Percentiles rank a stretch among this genome's conserved stretches.
These are phyloP conservation scores for Regulus satrapa DNA, from an alignment of 2,113 vertebrate species.

Conservation along the genomic window DNA sequence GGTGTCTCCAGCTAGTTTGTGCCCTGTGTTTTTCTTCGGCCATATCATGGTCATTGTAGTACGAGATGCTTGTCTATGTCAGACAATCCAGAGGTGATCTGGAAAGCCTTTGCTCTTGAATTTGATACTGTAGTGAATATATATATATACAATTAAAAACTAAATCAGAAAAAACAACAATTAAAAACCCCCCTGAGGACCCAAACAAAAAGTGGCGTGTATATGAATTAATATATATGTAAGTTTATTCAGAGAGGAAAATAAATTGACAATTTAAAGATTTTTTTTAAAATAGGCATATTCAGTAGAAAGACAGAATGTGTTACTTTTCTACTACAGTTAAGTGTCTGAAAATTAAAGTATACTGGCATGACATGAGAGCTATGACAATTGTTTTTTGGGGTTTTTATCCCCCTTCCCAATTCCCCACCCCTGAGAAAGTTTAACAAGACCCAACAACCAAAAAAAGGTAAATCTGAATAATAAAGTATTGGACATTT, in stretches of 20 bases:
- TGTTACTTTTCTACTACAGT: background rate
- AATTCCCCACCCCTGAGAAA: background rate
- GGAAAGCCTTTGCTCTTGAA: background rate
- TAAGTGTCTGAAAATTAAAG: background rate
- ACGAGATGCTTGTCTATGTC: background rate
- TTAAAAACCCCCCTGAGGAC: accelerated
- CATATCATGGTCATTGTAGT: background rate
- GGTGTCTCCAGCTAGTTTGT: background rate
- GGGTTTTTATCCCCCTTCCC: background rate
- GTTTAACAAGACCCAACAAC: background rate
- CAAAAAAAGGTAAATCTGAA: background rate
- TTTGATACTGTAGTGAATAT: background rate
- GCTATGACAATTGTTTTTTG: background rate
- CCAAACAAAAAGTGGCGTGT: background rate
- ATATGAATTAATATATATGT: background rate
- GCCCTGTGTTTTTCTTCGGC: background rate
- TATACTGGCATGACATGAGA: background rate
- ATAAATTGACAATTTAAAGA: background rate
- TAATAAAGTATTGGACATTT: background rate
- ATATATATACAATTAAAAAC: background rate
- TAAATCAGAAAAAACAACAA: background rate
- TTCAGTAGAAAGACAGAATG: background rate
- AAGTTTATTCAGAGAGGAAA: background rate
- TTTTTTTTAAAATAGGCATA: background rate
- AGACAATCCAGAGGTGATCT: background rate